Evolutionary conservation across 1,140 invertebrate species (phyloP).

Genomic region (Drosophila neocordata): DNA sequence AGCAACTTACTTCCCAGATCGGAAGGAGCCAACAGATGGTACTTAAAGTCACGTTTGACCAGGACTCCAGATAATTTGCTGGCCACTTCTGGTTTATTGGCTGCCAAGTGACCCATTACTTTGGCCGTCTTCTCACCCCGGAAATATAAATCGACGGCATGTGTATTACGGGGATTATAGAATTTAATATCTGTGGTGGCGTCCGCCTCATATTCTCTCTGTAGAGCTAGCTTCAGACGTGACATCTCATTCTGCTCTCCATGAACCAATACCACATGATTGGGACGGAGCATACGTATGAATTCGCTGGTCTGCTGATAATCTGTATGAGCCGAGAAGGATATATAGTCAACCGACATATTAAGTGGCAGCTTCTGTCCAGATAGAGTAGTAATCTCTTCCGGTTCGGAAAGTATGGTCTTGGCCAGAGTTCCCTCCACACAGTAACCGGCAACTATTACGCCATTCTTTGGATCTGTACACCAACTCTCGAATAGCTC

Average conservation of each 20-base stretch:
- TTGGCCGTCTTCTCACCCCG: slow-evolving; percentile 99
- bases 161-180: slow-evolving; percentile 98
- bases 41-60: slow-evolving; percentile 99
- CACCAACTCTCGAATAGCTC: slow-evolving; percentile 99
- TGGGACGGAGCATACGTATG: slow-evolving; percentile 95
- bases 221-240: slow-evolving; percentile 95
- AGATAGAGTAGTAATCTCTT: slow-evolving; percentile 97
- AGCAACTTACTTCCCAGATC: slow-evolving; percentile 92
- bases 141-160: slow-evolving; percentile 96
- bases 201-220: slow-evolving; percentile 97
- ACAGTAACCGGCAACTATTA: slow-evolving; percentile 99
- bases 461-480: slow-evolving; percentile 98
- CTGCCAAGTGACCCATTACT: slow-evolving; percentile 96
- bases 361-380: slow-evolving; percentile 98
- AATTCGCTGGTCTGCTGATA: slow-evolving; percentile 99
- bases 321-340: slow-evolving; percentile 99
- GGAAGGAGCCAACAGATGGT: slow-evolving; percentile 95
- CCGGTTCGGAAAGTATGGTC: slow-evolving; percentile 98
- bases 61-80: slow-evolving; percentile 95
- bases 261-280: slow-evolving; percentile 97
- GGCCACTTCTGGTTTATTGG: slow-evolving; percentile 91
- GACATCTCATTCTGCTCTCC: slow-evolving; percentile 99
- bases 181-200: slow-evolving; percentile 94
- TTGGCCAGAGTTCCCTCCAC: slow-evolving; percentile 99
- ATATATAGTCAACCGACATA: slow-evolving; percentile 99